Evolutionary conservation across 2,113 vertebrate genomes (phyloP), one percentile per base, ranked within the genome.

Genomic region (Notarius lentiginosus): DNA sequence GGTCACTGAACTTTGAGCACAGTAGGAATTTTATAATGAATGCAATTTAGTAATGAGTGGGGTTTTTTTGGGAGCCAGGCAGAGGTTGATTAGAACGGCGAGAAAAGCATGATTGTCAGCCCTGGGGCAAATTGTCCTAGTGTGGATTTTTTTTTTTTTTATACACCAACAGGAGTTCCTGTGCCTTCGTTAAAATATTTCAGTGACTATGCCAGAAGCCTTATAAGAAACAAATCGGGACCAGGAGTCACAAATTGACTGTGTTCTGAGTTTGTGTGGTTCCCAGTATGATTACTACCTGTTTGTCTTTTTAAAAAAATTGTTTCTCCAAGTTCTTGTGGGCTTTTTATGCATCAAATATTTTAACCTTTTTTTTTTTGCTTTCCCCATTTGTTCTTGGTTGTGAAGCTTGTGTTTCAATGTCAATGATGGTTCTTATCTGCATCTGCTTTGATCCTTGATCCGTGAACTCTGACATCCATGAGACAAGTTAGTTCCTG

Each of bases 1-100:
- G 84, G 89, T 91, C 84, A 87, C 86, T 83, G 92, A 91, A 92
- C 91, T 86, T 86, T 60, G 88, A 81, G 83, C 86, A 83, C 75
- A 81, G 41, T 66, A 87, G 90, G 92, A 91, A 94, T 94, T 93
- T 93, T 90, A 90, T 89, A 87, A 89, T 88, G 79, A 93, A 91
- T 90, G 91, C 90, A 89, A 90, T 93, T 93, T 93, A 94, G 93
- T 94, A 93, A 90, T 87, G 87, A 87, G n/a, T 72, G 2, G 75
- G 79, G 49, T 1, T 79, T 56, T 30, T 22, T 6, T 12, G 14
- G 75, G 79, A 87, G 66, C 84, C 86, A 85, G 63, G 15, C 49
- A 1, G 87, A 82, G 85, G 83, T 89, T 91, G 87, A 88, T 91
- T 86, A 80, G 82, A 68, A 51, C 84, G 79, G 75, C 85, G 87